A percentile compares a stretch with the other conserved stretches of the same genome.
These are phyloP conservation scores for Panurus biarmicus DNA, from an alignment of 2,113 vertebrate species.

Conservation along the genomic window DNA sequence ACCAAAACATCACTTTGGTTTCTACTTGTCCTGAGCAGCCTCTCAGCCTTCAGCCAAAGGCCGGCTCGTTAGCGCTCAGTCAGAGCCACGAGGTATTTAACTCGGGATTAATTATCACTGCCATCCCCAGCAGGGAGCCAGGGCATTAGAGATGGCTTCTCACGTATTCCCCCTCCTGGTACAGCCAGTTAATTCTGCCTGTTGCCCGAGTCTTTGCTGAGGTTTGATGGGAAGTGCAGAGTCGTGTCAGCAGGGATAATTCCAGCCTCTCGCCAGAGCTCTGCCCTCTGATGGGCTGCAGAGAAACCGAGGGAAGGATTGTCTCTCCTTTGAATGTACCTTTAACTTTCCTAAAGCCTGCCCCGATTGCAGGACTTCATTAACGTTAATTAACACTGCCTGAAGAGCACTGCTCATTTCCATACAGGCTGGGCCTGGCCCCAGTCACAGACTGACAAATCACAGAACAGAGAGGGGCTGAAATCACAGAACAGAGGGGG, in stretches of 20 bases:
- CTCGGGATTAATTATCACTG: background rate
- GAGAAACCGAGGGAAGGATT: background rate
- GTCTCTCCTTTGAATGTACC: background rate
- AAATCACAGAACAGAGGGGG: no score
- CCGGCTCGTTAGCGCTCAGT: background rate
- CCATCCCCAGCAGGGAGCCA: background rate
- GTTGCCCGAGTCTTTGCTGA: background rate
- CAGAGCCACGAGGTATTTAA: background rate
- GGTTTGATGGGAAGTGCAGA: background rate
- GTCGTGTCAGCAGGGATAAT: background rate
- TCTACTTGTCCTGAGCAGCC: background rate
- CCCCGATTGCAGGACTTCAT: background rate
- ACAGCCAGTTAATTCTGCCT: background rate
- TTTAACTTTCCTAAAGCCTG: background rate
- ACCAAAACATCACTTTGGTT: fast-evolving
- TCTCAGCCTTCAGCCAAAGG: background rate
- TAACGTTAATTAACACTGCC: background rate
- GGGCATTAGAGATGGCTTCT: background rate
- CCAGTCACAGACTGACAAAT: background rate
- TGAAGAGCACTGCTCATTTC: background rate
- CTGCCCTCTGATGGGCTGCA: background rate
- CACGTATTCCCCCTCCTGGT: background rate
- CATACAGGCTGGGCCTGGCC: fast-evolving
- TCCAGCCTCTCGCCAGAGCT: background rate
- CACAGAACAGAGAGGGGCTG: no score